Percentiles rank a stretch among this genome's conserved stretches.
Conservation (phyloP, 2,113 vertebrate species). For the Dasyornis broadbenti region DNA sequence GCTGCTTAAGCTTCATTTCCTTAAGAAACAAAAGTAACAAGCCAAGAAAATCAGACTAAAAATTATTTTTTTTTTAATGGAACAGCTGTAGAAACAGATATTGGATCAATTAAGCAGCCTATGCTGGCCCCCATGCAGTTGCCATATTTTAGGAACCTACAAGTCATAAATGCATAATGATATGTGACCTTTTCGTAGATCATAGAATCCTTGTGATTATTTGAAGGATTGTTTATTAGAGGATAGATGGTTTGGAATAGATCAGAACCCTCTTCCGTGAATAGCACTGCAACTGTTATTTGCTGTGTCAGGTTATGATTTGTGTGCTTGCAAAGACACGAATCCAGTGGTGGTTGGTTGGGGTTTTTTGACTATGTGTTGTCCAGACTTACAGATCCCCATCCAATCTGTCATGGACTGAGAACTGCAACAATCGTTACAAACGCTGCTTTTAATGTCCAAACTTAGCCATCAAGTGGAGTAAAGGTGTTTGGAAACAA, state of each 20-base stretch:
- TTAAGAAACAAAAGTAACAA: background rate
- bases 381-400: background rate
- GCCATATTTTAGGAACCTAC: background rate
- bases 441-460: background rate
- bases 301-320: background rate
- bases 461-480: fast-evolving
- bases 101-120: background rate
- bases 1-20: background rate
- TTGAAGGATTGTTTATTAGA: background rate
- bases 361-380: fast-evolving
- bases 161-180: background rate
- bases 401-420: background rate
- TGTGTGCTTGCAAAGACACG: background rate
- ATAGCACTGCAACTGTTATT: background rate
- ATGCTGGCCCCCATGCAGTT: background rate
- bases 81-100: background rate
- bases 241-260: background rate
- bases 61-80: background rate
- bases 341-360: background rate
- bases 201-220: background rate
- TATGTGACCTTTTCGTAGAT: background rate
- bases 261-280: background rate
- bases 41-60: background rate
- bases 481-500: background rate
- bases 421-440: background rate